Evolutionary conservation across 2,888 invertebrate genomes (phyloP).

Genomic region (Monoplex corrugatus): DNA sequence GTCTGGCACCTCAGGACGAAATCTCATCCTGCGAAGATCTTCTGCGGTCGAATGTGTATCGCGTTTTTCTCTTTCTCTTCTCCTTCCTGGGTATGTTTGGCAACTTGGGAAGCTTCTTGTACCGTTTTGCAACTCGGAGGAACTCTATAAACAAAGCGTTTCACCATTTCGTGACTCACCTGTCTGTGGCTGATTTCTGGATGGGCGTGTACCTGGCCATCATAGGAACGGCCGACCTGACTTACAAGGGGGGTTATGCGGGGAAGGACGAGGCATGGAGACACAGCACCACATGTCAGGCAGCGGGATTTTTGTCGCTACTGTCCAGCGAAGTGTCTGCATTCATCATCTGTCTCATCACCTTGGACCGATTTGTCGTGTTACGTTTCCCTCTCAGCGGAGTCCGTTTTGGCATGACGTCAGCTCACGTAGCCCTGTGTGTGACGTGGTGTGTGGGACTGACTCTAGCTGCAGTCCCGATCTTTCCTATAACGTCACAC

Average conservation of each 20-base stretch:
- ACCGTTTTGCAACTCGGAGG: not conserved
- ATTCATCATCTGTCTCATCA: constrained; percentile 85
- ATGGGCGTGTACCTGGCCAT: constrained; percentile 67
- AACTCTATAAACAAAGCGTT: not conserved
- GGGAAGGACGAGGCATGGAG: constrained; percentile 65
- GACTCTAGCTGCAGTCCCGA: constrained; percentile 45
- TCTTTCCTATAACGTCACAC: constrained; percentile 45
- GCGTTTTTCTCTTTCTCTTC: not conserved
- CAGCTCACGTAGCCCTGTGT: constrained; percentile 36
- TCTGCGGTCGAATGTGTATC: not conserved
- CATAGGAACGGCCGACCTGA: constrained; percentile 63
- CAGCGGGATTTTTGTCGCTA: constrained; percentile 64
- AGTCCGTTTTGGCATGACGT: constrained; percentile 64
- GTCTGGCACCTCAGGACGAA: not conserved
- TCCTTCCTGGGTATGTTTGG: not conserved
- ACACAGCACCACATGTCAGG: constrained; percentile 58
- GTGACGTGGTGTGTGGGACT: constrained; percentile 38
- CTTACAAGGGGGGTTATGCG: constrained; percentile 63
- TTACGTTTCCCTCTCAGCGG: constrained; percentile 83
- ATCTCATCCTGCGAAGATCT: not conserved
- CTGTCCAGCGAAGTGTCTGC: constrained; percentile 86
- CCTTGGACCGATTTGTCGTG: constrained; percentile 85
- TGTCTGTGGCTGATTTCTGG: constrained; percentile 49
- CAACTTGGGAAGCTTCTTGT: not conserved
- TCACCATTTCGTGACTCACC: not conserved